Evolutionary conservation across 2,113 vertebrate genomes (phyloP), one percentile per base, ranked within the genome.

Genomic region (Eurystomus gularis): DNA sequence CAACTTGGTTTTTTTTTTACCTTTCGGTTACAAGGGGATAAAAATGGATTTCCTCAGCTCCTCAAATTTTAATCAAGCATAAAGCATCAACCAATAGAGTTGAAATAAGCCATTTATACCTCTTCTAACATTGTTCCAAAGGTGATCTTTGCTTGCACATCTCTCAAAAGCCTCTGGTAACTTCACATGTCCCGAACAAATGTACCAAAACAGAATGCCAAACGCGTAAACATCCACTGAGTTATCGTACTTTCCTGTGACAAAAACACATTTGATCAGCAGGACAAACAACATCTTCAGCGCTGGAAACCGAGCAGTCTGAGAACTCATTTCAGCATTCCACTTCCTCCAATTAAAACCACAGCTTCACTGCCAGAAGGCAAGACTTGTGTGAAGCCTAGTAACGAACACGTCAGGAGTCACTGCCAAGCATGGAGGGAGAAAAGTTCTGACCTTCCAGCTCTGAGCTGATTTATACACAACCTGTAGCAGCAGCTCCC

Each of bases 191-290:
- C 99, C 99, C 1, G 99, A 99, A 96, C 99, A 99, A 54, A 99
- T 98, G 95, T 99, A 99, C 99, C 99, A 99, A 98, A 99, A 99
- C n/a, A 99, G 98, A 96, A 99, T 99, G 80, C 99, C 99, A 49
- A 99, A 99, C 6, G 99, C 99, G 2, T 99, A 99, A 78, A 99
- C 99, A 29, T 99, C 99, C 57, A 99, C 99, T 0, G 99, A 99
- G 93, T 99, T 99, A 95, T 99, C 99, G 0, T 99, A 99, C 90
- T 99, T 99, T 73, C 99, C 99, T 99, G 96, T 16, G 33, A 51
- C n/a, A 48, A 54, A 62, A 79, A 28, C 1, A 85, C 52, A 70
- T 2, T 24, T 40, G 28, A 80, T 95, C 39, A 96, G 52, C 78
- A 75, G 51, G 29, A 39, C 21, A 49, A 86, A 33, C 18, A n/a